Evolutionary conservation across 2,888 invertebrate genomes (phyloP).

Genomic region (Linnaemya tessellans): DNA sequence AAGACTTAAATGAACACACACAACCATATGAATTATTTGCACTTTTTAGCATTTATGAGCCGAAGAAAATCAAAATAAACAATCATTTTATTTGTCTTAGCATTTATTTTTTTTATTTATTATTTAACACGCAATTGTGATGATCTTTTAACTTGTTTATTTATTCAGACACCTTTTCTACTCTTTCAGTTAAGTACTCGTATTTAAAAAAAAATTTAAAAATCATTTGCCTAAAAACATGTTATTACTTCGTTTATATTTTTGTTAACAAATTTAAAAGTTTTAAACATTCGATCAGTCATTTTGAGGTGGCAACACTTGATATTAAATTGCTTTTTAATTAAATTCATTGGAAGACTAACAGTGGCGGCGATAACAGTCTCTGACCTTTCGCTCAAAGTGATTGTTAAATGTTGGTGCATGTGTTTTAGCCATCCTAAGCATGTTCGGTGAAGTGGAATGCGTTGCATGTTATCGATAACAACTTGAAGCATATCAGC

Average conservation of each 20-base stretch:
- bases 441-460: conserved; percentile 29
- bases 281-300: not conserved
- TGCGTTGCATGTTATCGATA: conserved; percentile 50
- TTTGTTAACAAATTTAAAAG: not conserved
- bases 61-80: conserved; percentile 28
- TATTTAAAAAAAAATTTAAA: conserved; percentile 14
- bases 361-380: conserved; percentile 55
- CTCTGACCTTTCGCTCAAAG: conserved; percentile 47
- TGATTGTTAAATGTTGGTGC: not conserved
- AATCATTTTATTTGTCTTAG: conserved; percentile 44
- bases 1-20: conserved; percentile 21
- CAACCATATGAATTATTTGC: conserved; percentile 11
- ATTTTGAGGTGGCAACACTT: conserved; percentile 63
- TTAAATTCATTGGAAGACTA: not conserved
- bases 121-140: conserved; percentile 51
- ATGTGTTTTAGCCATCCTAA: not conserved
- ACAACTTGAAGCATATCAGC: conserved; percentile 23
- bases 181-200: conserved; percentile 7
- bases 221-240: conserved; percentile 63
- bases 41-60: conserved; percentile 37
- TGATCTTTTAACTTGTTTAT: conserved; percentile 30
- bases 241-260: conserved; percentile 34
- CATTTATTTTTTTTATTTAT: not conserved
- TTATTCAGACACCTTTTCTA: conserved; percentile 17
- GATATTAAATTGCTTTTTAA: conserved; percentile 15